Base-by-base conservation (phyloP, 1,140 invertebrate species). In the Delia radicum region DNA sequence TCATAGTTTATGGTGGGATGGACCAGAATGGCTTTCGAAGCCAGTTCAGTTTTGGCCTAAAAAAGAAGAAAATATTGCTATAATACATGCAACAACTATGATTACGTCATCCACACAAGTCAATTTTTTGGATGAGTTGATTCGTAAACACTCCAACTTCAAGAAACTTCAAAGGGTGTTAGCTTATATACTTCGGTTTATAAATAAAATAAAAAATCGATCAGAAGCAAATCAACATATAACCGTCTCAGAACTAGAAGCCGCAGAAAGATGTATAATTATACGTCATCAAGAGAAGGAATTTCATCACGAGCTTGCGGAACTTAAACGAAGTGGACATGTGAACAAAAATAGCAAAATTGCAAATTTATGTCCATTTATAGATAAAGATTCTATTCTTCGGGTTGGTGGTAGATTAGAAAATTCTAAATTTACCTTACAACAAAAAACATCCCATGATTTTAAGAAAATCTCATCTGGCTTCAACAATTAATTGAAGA, bases 371-470 rank as follows among this genome's bases (percentile, higher is more conserved):
- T 77, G 72, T 71, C 79, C 77, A 2, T 77, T 79, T 37, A 12
- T 77, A 63, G 79, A 80, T 67, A 48, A 73, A 37, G 31, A 78
- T 48, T 77, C 67, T 12, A 6, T 84, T 2, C 27, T 83, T 2
- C 37, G 78, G 48, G 81, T 82, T 15, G 80, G 79, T 24, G 81
- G 81, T 73, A 69, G 79, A 37, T 69, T 83, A 28, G 18, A 55
- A 21, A 76, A 76, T n/a, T 24, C 75, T n/a, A 33, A 21, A 12
- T 61, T 10, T 80, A 6, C 18, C 33, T 24, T 78, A 71, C 65
- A 67, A 48, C 13, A 10, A 46, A 10, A 13, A 27, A 73, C 73
- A 55, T 33, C 7, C 48, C 28, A 55, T 74, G 21, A 28, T 55
- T 55, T 29, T 61, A 21, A n/a, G 29, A 1, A 61, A 29, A 61